Conservation (phyloP, 2,888 invertebrate genomes). For the Sepiola atlantica region DNA sequence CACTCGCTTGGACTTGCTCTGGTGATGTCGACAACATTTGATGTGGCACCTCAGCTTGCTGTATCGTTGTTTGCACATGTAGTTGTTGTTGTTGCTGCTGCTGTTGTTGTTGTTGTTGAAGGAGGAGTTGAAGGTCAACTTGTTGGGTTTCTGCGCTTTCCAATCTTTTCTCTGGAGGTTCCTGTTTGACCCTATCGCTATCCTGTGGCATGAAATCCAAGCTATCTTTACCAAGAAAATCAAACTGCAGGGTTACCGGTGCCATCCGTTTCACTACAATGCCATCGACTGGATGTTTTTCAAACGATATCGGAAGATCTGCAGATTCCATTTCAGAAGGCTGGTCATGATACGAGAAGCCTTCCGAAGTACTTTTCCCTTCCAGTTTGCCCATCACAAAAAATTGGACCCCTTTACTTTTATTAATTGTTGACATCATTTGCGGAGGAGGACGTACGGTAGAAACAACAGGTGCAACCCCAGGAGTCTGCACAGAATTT, state of each 20-base stretch:
- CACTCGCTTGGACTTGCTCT: neutral
- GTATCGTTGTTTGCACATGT: constrained; percentile 24
- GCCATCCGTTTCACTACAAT: constrained; percentile 24
- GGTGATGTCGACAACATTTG: neutral
- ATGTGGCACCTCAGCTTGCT: constrained; percentile 38
- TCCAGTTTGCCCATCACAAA: constrained; percentile 44
- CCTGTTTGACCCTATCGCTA: constrained; percentile 36
- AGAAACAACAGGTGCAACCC: constrained; percentile 24
- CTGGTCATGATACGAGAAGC: neutral
- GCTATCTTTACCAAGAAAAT: neutral
- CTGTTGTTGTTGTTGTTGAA: constrained; percentile 16
- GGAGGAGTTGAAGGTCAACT: constrained; percentile 16
- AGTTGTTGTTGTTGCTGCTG: constrained; percentile 16
- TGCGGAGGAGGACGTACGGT: neutral
- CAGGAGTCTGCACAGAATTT: constrained; percentile 36
- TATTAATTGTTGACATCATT: neutral
- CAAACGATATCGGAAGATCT: constrained; percentile 33
- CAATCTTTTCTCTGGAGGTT: constrained; percentile 34
- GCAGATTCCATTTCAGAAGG: constrained; percentile 44
- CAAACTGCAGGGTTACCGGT: neutral
- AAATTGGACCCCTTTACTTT: constrained; percentile 42
- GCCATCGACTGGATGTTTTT: constrained; percentile 43
- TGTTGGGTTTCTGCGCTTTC: neutral
- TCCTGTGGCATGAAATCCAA: neutral
- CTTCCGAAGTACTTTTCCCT: constrained; percentile 23